phyloP scores from a whole-genome alignment of 1,140 invertebrate genomes.

The Drosophila dunni region DNA sequence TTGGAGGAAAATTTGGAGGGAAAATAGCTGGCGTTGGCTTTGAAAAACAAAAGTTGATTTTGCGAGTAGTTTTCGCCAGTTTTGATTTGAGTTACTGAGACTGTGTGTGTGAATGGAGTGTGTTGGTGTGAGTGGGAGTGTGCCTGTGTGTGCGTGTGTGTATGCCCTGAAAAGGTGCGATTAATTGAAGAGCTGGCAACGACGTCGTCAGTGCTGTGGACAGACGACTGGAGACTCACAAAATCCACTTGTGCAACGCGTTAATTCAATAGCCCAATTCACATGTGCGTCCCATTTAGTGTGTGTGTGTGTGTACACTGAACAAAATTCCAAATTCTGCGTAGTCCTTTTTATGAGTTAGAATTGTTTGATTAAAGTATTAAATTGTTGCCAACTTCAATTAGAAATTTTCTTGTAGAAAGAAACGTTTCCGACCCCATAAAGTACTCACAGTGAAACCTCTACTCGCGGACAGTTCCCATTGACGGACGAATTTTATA shows the following conservation, averaged over 20 bases:
- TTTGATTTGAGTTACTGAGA: conserved; percentile 52
- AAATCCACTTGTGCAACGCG: conserved; percentile 25
- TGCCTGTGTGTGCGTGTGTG: conserved; percentile 8
- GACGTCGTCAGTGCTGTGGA: not conserved
- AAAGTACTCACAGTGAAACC: too few species aligned
- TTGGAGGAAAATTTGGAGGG: not conserved
- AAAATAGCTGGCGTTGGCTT: conserved; percentile 16
- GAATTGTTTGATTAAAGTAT: too few species aligned
- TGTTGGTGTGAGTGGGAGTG: not conserved
- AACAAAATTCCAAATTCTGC: too few species aligned
- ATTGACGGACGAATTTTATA: too few species aligned
- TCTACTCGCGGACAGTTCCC: too few species aligned
- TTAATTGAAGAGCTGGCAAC: conserved; percentile 71
- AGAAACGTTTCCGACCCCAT: too few species aligned
- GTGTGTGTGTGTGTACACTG: not conserved
- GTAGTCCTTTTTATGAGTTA: too few species aligned
- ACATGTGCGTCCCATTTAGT: not conserved
- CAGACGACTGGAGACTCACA: not conserved
- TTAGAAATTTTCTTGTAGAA: too few species aligned
- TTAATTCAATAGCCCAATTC: conserved; percentile 46
- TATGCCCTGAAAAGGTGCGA: conserved; percentile 75
- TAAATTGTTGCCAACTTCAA: too few species aligned
- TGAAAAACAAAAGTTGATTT: conserved; percentile 59
- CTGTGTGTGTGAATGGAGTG: conserved; percentile 8
- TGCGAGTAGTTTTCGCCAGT: conserved; percentile 57